Conservation (phyloP, 2,888 invertebrate species). For the Eristalinus sepulchralis region DNA sequence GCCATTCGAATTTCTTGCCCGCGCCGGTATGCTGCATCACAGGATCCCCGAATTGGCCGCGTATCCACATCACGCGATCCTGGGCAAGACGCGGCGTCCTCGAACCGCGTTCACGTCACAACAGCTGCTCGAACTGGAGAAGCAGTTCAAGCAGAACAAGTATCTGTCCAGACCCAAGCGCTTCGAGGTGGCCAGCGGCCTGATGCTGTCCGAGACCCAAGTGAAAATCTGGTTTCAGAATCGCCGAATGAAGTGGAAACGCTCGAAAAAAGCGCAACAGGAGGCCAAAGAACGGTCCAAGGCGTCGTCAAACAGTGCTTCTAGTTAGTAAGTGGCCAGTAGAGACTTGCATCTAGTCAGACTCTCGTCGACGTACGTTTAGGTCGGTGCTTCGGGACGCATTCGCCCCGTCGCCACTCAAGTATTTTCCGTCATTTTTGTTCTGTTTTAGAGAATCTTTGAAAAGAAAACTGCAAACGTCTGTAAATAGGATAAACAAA, state of each 20-base stretch:
- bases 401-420: background rate
- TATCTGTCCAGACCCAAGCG: slow-evolving; percentile 98
- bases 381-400: slow-evolving; percentile 1
- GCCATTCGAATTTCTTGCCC: slow-evolving; percentile 92
- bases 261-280: slow-evolving; percentile 97
- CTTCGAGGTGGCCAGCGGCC: slow-evolving; percentile 98
- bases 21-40: slow-evolving; percentile 96
- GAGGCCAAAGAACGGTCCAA: slow-evolving; percentile 86
- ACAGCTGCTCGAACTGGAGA: slow-evolving; percentile 97
- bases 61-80: slow-evolving; percentile 87
- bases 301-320: slow-evolving; percentile 44
- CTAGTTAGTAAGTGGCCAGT: slow-evolving; percentile 50
- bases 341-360: slow-evolving; percentile 58
- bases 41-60: slow-evolving; percentile 92
- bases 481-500: slow-evolving; percentile 56
- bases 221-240: slow-evolving; percentile 99
- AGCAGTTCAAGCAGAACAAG: slow-evolving; percentile 99
- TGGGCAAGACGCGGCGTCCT: slow-evolving; percentile 94
- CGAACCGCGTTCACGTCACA: slow-evolving; percentile 98
- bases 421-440: slow-evolving; percentile 44
- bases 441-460: slow-evolving; percentile 69
- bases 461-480: slow-evolving; percentile 18
- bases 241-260: slow-evolving; percentile 98
- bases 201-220: slow-evolving; percentile 99
- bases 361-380: slow-evolving; percentile 8